Evolutionary conservation across 92 coral and sea anemone species (phyloP), one percentile per base, ranked within the genome.

Genomic region (Epizoanthus fatuus): DNA sequence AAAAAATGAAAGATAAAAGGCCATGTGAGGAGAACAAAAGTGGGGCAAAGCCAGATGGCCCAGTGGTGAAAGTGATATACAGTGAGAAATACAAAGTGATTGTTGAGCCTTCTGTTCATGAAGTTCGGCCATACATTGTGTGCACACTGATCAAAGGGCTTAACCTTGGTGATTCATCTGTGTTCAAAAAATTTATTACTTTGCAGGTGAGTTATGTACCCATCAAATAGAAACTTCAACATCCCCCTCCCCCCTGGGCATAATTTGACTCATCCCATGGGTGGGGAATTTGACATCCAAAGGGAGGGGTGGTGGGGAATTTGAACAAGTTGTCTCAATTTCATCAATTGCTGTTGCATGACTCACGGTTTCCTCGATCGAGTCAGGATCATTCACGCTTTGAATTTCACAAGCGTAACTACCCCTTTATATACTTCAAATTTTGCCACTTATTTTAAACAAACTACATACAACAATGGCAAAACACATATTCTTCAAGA

Each of bases 111-210:
- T 79, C 87, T 75, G 96, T 95, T 1, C 86, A 77, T 5, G 91
- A 88, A 3, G 86, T 97, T 39, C 85, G 99, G 17, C 98, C 98
- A 13, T 97, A 87, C 81, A 90, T 97, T 71, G 99, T 97, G 69
- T 97, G 98, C 87, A 83, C 96, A 10, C 58, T 97, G 25, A 92
- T 92, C 9, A 95, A 86, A 80, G 85, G 89, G 67, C 86, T 97
- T 57, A 93, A 97, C 71, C 93, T 97, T n/a, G 38, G 88, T 72
- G 98, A 93, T 72, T 65, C 84, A 66, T 87, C 92, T 12, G 69
- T 87, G 84, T 93, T 95, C 80, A 93, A 87, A 85, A 95, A 93
- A 91, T 97, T 97, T 88, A 93, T 97, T 76, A 81, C 90, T 13
- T 86, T 97, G 51, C 99, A 97, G 99, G 99, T 97, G 78, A 16